These are phyloP conservation scores for Ginglymostoma cirratum DNA, from an alignment of 2,113 vertebrate species.

Conservation along the genomic window DNA sequence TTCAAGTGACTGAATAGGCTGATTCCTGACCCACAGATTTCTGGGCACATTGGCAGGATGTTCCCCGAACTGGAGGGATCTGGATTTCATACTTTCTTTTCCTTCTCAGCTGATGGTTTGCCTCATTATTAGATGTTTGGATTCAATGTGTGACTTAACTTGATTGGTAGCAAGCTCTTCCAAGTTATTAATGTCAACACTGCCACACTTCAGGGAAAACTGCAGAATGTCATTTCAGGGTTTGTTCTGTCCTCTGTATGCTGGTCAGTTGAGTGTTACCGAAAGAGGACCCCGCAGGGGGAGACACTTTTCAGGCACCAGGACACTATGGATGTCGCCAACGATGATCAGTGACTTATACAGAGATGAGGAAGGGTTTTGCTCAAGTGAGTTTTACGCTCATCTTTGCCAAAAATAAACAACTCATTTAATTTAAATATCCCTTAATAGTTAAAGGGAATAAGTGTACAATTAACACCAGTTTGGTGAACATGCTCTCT, in stretches of 20 bases:
- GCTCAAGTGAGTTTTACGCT: background rate
- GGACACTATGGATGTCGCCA: no score
- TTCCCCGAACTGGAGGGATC: no score
- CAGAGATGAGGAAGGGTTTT: background rate
- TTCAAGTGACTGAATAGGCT: background rate
- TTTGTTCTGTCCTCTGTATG: no score
- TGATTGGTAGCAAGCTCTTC: background rate
- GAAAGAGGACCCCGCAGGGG: no score
- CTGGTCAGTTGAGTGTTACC: no score
- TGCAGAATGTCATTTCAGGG: no score
- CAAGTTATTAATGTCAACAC: background rate
- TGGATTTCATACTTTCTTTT: background rate
- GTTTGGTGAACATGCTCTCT: background rate
- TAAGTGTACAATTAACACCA: background rate
- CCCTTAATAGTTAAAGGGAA: background rate
- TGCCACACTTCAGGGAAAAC: background rate
- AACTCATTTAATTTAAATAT: background rate
- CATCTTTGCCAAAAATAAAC: background rate
- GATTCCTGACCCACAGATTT: background rate
- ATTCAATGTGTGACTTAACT: background rate
- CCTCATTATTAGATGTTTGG: background rate
- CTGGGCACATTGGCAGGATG: background rate
- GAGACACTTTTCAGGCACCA: no score
- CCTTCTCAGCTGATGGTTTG: background rate
- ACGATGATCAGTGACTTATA: background rate